These are phyloP conservation scores for Loriculus beryllinus DNA, from an alignment of 2,797 vertebrate species.

Conservation along the genomic window DNA sequence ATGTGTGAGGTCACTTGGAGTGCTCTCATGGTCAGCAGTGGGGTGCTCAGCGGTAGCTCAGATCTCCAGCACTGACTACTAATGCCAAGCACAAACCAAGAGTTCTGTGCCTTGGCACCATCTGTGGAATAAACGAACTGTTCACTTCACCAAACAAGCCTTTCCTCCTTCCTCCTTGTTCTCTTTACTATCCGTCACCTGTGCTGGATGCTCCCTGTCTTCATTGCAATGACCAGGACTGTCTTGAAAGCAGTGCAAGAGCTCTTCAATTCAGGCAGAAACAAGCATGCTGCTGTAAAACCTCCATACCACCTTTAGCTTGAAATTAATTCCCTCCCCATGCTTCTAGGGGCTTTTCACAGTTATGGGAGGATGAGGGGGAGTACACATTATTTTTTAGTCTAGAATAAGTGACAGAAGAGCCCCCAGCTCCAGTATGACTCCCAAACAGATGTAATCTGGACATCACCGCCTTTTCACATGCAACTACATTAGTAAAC, in stretches of 20 bases:
- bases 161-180: neutral
- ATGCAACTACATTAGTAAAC: neutral
- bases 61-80: fast-evolving
- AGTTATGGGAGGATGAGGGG: neutral
- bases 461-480: neutral
- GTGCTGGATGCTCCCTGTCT: neutral
- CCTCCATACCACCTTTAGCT: neutral
- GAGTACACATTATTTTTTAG: neutral
- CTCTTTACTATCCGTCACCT: neutral
- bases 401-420: neutral
- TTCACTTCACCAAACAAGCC: neutral
- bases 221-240: neutral
- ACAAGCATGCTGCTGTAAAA: neutral
- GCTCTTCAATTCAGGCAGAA: neutral
- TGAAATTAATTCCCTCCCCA: neutral
- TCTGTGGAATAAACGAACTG: neutral
- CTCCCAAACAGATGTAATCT: neutral
- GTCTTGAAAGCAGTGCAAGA: neutral
- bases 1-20: neutral
- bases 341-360: neutral
- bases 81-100: neutral
- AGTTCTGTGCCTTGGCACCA: neutral
- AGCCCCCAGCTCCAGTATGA: neutral
- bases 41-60: neutral
- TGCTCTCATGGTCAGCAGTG: neutral